Conservation (phyloP, 1,140 invertebrate species). For the Heterodera schachtii region DNA sequence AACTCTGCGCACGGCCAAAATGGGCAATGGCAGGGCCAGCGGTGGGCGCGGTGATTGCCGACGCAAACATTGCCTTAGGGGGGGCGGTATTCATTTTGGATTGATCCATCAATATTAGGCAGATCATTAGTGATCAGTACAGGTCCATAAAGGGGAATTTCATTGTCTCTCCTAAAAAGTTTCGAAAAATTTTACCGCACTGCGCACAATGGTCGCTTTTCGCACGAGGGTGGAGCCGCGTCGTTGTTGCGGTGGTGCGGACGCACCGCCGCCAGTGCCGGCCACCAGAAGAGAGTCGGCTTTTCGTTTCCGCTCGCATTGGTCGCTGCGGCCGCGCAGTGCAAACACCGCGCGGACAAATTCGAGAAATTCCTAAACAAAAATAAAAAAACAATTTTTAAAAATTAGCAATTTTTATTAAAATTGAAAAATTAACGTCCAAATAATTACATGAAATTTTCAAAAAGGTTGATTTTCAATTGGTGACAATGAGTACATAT, state of each 20-base stretch:
- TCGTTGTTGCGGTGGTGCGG: background rate
- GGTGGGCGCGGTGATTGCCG: constrained; percentile 12
- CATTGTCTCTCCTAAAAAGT: background rate
- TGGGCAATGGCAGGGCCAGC: constrained; percentile 23
- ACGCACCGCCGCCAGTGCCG: background rate
- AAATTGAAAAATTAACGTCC: too few species aligned
- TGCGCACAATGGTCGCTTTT: constrained; percentile 1
- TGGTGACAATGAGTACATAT: too few species aligned
- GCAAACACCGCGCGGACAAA: constrained; percentile 51
- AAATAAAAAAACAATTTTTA: too few species aligned
- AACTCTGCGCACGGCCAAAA: constrained; percentile 10
- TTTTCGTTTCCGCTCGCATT: constrained; percentile 26
- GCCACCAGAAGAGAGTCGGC: background rate
- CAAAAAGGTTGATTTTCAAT: too few species aligned
- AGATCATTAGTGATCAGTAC: too few species aligned
- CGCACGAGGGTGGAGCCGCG: background rate
- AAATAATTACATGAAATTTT: too few species aligned
- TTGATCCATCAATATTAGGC: too few species aligned
- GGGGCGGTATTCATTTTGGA: too few species aligned
- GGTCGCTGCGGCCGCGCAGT: constrained; percentile 44
- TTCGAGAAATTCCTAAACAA: constrained; percentile 50
- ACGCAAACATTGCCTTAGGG: constrained; percentile 8
- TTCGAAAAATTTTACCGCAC: background rate
- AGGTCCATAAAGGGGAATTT: background rate
- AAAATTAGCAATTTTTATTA: too few species aligned